Conservation (phyloP, 2,888 invertebrate species). For the Julus scanicus region DNA sequence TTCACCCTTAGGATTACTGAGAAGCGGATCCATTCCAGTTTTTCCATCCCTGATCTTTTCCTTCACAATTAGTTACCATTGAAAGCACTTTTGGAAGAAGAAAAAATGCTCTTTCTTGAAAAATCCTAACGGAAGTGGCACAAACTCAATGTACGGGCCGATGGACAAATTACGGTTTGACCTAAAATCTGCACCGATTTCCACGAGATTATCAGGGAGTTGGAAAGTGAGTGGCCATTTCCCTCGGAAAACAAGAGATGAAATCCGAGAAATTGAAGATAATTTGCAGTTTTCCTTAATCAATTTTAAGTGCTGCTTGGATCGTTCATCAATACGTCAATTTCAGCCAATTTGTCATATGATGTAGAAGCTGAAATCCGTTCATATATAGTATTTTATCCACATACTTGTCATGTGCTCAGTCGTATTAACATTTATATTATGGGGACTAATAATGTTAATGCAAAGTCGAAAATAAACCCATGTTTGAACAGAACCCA, state of each 20-base stretch:
- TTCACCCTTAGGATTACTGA: constrained; percentile 30
- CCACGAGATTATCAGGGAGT: not conserved
- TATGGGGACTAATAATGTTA: not conserved
- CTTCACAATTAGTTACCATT: not conserved
- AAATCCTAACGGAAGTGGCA: constrained; percentile 32
- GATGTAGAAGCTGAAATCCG: not conserved
- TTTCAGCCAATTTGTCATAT: not conserved
- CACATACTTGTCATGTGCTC: not conserved
- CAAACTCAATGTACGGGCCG: constrained; percentile 21
- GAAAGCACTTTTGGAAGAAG: constrained; percentile 24
- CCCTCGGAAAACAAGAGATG: constrained; percentile 31
- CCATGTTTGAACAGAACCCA: not conserved
- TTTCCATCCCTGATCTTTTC: constrained; percentile 28
- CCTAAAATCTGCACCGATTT: not conserved
- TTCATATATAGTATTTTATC: not conserved
- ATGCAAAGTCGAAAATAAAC: not conserved
- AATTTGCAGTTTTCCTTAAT: not conserved
- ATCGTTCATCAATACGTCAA: not conserved
- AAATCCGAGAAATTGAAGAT: not conserved
- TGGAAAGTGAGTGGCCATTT: not conserved
- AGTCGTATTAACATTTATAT: not conserved
- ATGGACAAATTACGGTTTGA: constrained; percentile 8
- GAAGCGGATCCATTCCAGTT: constrained; percentile 19
- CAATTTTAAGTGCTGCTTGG: not conserved
- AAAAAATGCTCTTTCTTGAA: not conserved